Evolutionary conservation across 2,888 invertebrate species (phyloP), one percentile per base, ranked within the genome.

Genomic region (Omphaloscelis lunosa): DNA sequence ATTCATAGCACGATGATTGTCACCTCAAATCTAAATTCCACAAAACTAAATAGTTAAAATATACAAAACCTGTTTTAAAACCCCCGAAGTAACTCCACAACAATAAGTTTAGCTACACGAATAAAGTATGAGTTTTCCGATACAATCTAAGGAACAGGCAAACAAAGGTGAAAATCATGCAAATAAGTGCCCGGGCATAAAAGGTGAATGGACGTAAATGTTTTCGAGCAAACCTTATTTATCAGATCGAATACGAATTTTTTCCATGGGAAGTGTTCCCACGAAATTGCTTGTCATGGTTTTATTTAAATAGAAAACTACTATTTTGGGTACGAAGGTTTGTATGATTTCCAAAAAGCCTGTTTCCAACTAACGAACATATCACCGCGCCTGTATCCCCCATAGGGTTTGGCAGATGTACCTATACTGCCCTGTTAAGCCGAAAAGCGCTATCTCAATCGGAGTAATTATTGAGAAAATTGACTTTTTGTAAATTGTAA

Each of bases 151-250:
- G 2, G n/a, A 15, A 63, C 20, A 27, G 8, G 51, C 34, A 59
- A 53, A 76, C 63, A 84, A 72, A 81, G 71, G 62, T 65, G 63
- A 56, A 65, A 85, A 83, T 76, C 77, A 86, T 80, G 85, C 27
- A 80, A 86, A 85, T 86, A 48, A 9, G 12, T 17, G 12, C 4
- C 6, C 15, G 6, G 1, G 29, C 4, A 61, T 58, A 75, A 77
- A 81, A 80, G 72, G 77, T 75, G 63, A 65, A 63, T 0, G 56
- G 51, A 63, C 74, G 53, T 72, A 69, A 86, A 85, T 76, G 78
- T 65, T 71, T 61, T 20, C 63, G 73, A 51, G 23, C 23, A 45
- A 70, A 59, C 51, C 34, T 17, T 72, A 77, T 85, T 23, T 72
- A 80, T 85, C 80, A 56, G 75, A 72, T 78, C 8, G 20, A 58